phyloP scores from a whole-genome alignment of 2,888 invertebrate genomes.

The Aphodius granarius region DNA sequence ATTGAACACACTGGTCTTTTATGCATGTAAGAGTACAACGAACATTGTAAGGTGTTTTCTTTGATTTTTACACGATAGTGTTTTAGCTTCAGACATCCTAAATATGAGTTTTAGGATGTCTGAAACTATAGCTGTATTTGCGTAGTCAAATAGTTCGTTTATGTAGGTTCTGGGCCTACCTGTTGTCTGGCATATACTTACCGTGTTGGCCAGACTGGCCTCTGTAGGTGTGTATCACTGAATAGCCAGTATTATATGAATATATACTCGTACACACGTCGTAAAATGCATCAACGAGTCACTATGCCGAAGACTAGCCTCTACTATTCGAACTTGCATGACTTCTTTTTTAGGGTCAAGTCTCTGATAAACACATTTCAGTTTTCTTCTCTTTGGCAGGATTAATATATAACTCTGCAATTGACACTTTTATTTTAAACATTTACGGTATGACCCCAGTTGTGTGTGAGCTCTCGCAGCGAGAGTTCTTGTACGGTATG shows the following conservation, averaged over 20 bases:
- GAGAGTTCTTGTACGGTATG: no score
- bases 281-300: not conserved
- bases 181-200: not conserved
- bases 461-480: not conserved
- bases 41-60: no score
- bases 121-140: no score
- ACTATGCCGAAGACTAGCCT: not conserved
- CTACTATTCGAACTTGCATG: no score
- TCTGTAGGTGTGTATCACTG: not conserved
- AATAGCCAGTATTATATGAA: not conserved
- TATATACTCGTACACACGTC: no score
- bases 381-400: no score
- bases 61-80: no score
- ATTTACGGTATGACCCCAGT: not conserved
- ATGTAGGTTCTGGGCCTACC: not conserved
- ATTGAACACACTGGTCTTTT: not conserved
- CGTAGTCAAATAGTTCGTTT: no score
- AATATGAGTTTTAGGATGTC: no score
- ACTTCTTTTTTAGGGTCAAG: no score
- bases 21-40: not conserved
- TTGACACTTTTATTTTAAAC: not conserved
- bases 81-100: no score
- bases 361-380: not conserved
- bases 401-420: no score
- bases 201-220: not conserved